Evolutionary conservation across 1,140 invertebrate genomes (phyloP).

Genomic region (Leptopilina clavipes): DNA sequence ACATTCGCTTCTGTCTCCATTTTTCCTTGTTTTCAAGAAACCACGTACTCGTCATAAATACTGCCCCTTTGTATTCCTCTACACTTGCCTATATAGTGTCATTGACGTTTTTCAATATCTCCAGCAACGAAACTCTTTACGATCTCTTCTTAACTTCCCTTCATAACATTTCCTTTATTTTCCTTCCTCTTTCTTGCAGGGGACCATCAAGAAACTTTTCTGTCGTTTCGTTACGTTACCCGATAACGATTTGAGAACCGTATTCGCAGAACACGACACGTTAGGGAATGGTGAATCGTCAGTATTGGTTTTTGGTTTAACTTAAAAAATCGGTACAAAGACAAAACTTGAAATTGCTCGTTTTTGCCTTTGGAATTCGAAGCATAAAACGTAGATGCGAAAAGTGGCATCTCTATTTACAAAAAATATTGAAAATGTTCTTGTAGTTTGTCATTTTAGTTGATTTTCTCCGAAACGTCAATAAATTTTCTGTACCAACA

Average conservation of each 20-base stretch:
- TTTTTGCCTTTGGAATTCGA: too few species aligned
- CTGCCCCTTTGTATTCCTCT: slow-evolving; percentile 55
- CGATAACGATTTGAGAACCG: neutral
- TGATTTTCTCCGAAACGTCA: too few species aligned
- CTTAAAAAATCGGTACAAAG: too few species aligned
- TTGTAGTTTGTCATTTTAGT: too few species aligned
- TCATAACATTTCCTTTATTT: slow-evolving; percentile 32
- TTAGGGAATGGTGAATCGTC: too few species aligned
- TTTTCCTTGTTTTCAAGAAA: slow-evolving; percentile 64
- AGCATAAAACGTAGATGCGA: too few species aligned
- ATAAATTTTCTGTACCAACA: too few species aligned
- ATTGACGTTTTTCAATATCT: slow-evolving; percentile 72
- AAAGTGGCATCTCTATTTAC: too few species aligned
- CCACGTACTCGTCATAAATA: slow-evolving; percentile 75
- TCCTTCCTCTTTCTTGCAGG: slow-evolving; percentile 37
- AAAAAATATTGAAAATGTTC: too few species aligned
- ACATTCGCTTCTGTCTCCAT: slow-evolving; percentile 53
- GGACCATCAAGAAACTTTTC: slow-evolving; percentile 40
- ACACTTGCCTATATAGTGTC: slow-evolving; percentile 47
- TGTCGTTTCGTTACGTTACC: too few species aligned
- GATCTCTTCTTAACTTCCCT: slow-evolving; percentile 39
- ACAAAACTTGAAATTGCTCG: too few species aligned
- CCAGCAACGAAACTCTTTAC: slow-evolving; percentile 55
- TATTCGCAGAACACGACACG: neutral
- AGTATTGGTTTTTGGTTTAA: too few species aligned